These are phyloP conservation scores for Sarcophaga subvicina DNA, from an alignment of 2,888 invertebrate species.

Conservation along the genomic window DNA sequence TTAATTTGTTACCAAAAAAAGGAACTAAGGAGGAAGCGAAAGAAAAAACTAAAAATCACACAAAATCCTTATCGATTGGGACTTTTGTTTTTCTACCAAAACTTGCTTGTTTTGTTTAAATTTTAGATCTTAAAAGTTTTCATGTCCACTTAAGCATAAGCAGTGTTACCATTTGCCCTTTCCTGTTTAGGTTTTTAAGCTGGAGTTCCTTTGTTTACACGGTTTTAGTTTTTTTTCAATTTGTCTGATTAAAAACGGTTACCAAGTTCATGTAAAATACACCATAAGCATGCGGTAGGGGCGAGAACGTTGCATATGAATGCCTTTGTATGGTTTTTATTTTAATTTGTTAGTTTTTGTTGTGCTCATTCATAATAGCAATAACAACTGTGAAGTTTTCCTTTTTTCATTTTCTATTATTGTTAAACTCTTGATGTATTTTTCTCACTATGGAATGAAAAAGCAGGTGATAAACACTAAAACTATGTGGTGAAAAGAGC, in stretches of 20 bases:
- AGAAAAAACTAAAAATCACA: too few species aligned
- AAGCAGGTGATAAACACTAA: conserved; percentile 65
- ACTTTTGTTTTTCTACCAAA: too few species aligned
- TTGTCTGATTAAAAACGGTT: conserved; percentile 67
- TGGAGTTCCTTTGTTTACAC: conserved; percentile 43
- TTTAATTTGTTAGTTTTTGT: conserved; percentile 63
- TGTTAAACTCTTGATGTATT: not conserved
- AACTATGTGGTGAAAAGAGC: conserved; percentile 11
- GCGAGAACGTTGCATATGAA: not conserved
- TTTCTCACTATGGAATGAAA: conserved; percentile 33
- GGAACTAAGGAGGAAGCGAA: too few species aligned
- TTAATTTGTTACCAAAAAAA: too few species aligned
- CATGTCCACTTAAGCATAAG: not conserved
- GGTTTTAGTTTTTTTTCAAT: conserved; percentile 43
- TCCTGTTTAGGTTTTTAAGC: not conserved
- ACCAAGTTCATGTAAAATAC: conserved; percentile 56
- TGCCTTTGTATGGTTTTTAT: conserved; percentile 16
- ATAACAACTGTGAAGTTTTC: not conserved
- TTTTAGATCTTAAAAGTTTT: too few species aligned
- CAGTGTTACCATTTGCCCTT: not conserved
- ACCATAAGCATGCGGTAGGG: not conserved
- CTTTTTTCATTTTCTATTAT: conserved; percentile 7
- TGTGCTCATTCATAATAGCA: too few species aligned
- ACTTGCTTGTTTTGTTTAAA: too few species aligned
- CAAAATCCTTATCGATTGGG: too few species aligned